These are phyloP conservation scores for Alauda arvensis DNA, from an alignment of 2,797 vertebrate species.

Conservation along the genomic window DNA sequence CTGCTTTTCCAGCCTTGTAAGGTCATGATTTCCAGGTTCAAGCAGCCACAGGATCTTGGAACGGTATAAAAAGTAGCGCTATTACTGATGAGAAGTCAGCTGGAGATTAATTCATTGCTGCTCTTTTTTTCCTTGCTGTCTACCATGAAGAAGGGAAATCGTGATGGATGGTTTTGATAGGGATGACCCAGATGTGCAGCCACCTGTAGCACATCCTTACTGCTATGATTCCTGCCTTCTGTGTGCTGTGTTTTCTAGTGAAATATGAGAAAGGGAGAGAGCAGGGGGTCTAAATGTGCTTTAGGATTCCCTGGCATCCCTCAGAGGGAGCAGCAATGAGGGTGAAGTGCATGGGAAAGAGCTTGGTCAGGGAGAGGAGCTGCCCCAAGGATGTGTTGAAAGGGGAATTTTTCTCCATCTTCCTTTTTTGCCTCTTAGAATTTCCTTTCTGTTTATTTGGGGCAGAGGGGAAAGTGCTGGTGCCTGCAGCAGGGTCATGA, in stretches of 20 bases:
- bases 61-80: neutral
- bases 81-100: neutral
- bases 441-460: neutral
- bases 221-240: too few species aligned
- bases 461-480: rapidly evolving
- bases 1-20: neutral
- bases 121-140: neutral
- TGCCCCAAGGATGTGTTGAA: neutral
- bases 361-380: neutral
- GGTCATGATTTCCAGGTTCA: neutral
- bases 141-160: neutral
- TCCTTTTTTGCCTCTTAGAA: neutral
- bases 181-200: neutral
- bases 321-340: neutral
- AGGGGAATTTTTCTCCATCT: neutral
- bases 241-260: neutral
- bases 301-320: neutral
- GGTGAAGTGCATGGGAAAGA: neutral
- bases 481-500: neutral
- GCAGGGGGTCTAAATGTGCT: too few species aligned
- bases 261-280: neutral
- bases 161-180: rapidly evolving
- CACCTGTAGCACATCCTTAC: too few species aligned
- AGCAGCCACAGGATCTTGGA: neutral
- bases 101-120: neutral